Evolutionary conservation across 1,140 invertebrate genomes (phyloP).

Genomic region (Drosophila burlai): DNA sequence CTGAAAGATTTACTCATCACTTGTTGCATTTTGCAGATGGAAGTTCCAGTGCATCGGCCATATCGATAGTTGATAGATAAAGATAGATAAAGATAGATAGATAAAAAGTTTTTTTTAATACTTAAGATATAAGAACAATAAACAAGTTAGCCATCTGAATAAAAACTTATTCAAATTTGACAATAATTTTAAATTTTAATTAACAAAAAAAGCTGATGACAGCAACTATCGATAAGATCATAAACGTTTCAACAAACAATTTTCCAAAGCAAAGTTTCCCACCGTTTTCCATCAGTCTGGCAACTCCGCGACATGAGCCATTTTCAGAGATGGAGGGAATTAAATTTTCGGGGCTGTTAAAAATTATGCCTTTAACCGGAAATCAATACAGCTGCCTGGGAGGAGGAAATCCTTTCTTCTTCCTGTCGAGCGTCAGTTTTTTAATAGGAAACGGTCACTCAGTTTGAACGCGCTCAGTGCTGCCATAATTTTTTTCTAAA

Average conservation of each 20-base stretch:
- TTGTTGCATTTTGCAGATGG: conserved; percentile 3
- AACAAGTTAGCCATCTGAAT: background rate
- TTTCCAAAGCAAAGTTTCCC: background rate
- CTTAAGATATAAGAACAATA: background rate
- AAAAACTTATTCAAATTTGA: background rate
- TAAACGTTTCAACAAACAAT: background rate
- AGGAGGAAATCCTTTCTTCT: background rate
- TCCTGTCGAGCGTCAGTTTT: too few relatives aligned
- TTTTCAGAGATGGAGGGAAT: too few relatives aligned
- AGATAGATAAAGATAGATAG: too few relatives aligned
- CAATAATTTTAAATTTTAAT: background rate
- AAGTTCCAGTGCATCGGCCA: background rate
- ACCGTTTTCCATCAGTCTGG: background rate
- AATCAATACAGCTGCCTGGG: background rate
- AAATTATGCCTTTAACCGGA: too few relatives aligned
- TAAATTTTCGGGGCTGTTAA: too few relatives aligned
- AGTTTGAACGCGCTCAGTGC: background rate
- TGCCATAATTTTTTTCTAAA: too few relatives aligned
- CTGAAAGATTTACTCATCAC: background rate
- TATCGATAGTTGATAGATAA: conserved; percentile 6
- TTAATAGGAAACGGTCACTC: background rate
- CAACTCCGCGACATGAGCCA: too few relatives aligned
- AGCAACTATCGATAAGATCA: too few relatives aligned
- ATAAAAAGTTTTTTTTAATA: background rate
- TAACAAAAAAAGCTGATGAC: background rate